Conservation (phyloP, 2,797 vertebrate species). For the Labroides dimidiatus region DNA sequence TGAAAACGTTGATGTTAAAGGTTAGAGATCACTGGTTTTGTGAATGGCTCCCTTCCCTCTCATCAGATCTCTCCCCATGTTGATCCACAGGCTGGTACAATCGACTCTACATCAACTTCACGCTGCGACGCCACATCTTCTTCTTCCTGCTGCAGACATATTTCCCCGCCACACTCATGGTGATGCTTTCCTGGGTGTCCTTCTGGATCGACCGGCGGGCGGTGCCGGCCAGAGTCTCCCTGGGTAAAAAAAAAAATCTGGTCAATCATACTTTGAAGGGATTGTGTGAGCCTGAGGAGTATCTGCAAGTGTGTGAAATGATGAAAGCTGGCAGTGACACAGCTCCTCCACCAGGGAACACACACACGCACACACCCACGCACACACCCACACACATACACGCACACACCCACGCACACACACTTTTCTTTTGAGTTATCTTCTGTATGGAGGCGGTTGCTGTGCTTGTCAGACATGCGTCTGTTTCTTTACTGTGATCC, state of each 20-base stretch:
- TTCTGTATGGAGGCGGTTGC: slow-evolving; percentile 36
- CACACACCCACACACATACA: slow-evolving; percentile 20
- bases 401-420: slow-evolving; percentile 39
- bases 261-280: slow-evolving; percentile 42
- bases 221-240: slow-evolving; percentile 94
- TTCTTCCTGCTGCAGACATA: slow-evolving; percentile 98
- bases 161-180: slow-evolving; percentile 94
- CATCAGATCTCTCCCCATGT: slow-evolving; percentile 5
- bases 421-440: slow-evolving; percentile 47
- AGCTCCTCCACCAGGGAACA: slow-evolving; percentile 27
- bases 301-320: slow-evolving; percentile 38
- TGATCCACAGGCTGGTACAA: slow-evolving; percentile 93
- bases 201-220: slow-evolving; percentile 98
- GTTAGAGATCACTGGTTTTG: too few relatives aligned
- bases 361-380: slow-evolving; percentile 40
- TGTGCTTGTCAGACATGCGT: slow-evolving; percentile 14
- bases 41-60: neutral
- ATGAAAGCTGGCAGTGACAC: slow-evolving; percentile 48
- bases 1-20: too few relatives aligned
- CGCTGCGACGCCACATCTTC: slow-evolving; percentile 93
- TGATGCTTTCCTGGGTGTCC: slow-evolving; percentile 97
- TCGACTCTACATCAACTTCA: slow-evolving; percentile 97
- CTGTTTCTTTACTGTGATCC: slow-evolving; percentile 22
- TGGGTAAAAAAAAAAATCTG: slow-evolving; percentile 84
- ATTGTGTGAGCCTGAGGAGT: slow-evolving; percentile 26